Evolutionary conservation across 1,140 invertebrate species (phyloP).

Genomic region (Drosophila chauvacae): DNA sequence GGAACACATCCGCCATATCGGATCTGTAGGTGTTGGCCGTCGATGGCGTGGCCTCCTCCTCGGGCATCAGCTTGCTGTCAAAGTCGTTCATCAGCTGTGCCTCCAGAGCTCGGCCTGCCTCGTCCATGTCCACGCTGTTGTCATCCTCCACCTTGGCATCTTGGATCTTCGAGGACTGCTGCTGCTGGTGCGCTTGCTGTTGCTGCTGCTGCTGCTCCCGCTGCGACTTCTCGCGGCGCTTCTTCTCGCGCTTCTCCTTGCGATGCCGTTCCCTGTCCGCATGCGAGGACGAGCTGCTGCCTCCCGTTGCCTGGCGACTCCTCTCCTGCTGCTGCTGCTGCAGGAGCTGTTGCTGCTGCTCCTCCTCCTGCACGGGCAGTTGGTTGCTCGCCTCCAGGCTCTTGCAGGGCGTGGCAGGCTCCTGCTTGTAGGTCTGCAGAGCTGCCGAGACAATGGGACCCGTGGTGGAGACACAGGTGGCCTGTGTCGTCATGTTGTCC

Average conservation of each 20-base stretch:
- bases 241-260: constrained; percentile 89
- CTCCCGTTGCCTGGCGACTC: constrained; percentile 16
- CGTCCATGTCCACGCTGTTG: constrained; percentile 91
- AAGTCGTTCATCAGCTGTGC: constrained; percentile 89
- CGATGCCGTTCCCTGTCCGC: constrained; percentile 75
- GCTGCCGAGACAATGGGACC: constrained; percentile 80
- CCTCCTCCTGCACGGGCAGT: constrained; percentile 37
- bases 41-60: constrained; percentile 80
- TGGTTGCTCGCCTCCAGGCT: constrained; percentile 12
- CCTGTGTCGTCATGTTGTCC: constrained; percentile 38
- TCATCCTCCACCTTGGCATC: constrained; percentile 87
- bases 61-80: constrained; percentile 76
- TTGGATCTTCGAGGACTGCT: constrained; percentile 62
- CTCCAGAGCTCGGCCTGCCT: constrained; percentile 91
- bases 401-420: constrained; percentile 62
- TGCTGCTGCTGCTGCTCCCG: constrained; percentile 64
- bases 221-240: constrained; percentile 86
- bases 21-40: constrained; percentile 79
- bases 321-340: constrained; percentile 44
- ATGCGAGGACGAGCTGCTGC: constrained; percentile 41
- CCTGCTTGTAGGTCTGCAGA: constrained; percentile 79
- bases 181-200: constrained; percentile 63
- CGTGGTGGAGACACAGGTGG: constrained; percentile 44
- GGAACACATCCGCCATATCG: constrained; percentile 84
- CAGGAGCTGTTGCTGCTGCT: constrained; percentile 15